Evolutionary conservation across 2,113 vertebrate genomes (phyloP), one percentile per base, ranked within the genome.

Genomic region (Gobius niger): DNA sequence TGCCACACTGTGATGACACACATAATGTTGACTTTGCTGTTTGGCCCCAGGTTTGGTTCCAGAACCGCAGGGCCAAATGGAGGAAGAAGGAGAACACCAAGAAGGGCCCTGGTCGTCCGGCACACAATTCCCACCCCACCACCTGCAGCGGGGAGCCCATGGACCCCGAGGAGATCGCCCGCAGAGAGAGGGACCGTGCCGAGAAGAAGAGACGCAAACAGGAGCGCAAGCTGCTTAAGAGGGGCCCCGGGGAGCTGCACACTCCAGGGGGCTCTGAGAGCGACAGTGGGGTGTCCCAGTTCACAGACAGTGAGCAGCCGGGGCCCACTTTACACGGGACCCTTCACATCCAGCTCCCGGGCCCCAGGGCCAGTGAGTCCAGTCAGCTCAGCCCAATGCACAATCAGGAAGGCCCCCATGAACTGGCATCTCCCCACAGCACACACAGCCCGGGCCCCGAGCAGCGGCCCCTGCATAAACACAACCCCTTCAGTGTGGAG

Each of bases 11-110:
- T 46, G 44, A 46, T 50, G 13, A 18, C n/a, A 18, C 1, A 8
- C 15, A 18, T 52, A 46, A 12, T 73, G 7, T 34, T 34, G 24
- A 34, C 24, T 34, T 34, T 34, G 5, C 24, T 18, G 7, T 77
- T 40, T 81, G 54, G 57, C 40, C 57, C 79, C 82, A 99, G 97
- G 97, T 98, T 46, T 99, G 97, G 97, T 98, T 98, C 94, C 97
- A 99, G 91, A 99, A 98, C 89, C 95, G 97, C 59, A 94, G 97
- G 52, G 97, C 97, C 50, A 99, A 99, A 89, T 99, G 97, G 97
- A 93, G 97, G 76, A 99, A 98, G 91, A 99, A 99, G 85, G 97
- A 99, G 63, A 99, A 99, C 89, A 99, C 97, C 2, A 99, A 99
- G 93, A 99, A 99, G 44, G 97, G 97, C 7, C 97, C 97, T 0